A percentile compares a stretch with the other conserved stretches of the same genome.
Conservation (phyloP, 2,113 vertebrate species). For the Poeciliopsis occidentalis region DNA sequence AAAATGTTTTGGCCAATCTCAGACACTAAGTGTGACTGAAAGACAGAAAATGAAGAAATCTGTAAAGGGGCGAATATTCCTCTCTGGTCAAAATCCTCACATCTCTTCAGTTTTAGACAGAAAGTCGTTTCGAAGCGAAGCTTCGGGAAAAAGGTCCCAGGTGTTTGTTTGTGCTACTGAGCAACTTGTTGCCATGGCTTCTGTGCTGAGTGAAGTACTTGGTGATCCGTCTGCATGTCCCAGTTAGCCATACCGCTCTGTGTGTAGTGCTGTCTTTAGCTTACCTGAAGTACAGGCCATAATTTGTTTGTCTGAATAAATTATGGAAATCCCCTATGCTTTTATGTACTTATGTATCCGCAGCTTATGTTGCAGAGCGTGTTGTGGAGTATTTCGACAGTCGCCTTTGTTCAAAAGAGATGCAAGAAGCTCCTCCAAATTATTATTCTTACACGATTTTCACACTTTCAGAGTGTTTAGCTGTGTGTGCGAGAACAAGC, state of each 20-base stretch:
- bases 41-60: background rate
- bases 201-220: constrained; percentile 36
- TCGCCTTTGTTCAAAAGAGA: constrained; percentile 40
- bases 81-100: background rate
- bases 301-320: constrained; percentile 69
- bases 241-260: constrained; percentile 31
- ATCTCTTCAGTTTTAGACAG: background rate
- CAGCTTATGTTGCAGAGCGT: constrained; percentile 20
- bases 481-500: too few relatives aligned
- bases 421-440: background rate
- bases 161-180: constrained; percentile 33
- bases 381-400: constrained; percentile 20
- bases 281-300: constrained; percentile 49
- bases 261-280: constrained; percentile 49
- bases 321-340: constrained; percentile 50
- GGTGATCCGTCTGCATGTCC: constrained; percentile 33
- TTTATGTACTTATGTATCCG: constrained; percentile 4
- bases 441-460: background rate
- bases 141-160: constrained; percentile 3
- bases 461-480: background rate
- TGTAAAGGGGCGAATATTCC: background rate
- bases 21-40: background rate
- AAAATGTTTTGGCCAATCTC: background rate
- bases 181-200: constrained; percentile 58
- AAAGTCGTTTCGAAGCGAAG: background rate